Conservation (phyloP, 1,140 invertebrate genomes). For the Drosophila willistoni region DNA sequence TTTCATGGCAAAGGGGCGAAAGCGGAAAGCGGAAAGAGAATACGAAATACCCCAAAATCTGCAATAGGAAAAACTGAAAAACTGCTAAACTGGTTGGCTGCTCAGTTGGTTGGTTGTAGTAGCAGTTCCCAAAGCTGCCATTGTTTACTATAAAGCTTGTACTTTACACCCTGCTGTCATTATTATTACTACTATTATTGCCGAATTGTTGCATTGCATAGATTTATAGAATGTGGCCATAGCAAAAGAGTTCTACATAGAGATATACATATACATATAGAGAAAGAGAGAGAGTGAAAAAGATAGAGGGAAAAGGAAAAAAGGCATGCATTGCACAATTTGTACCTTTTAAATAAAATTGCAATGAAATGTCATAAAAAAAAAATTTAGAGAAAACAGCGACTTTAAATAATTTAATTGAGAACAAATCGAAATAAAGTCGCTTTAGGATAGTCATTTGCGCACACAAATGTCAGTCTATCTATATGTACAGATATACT, state of each 20-base stretch:
- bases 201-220: conserved; percentile 20
- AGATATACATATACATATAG: too few relatives aligned
- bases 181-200: conserved; percentile 43
- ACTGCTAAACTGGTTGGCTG: background rate
- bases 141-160: conserved; percentile 34
- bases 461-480: background rate
- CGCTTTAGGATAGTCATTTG: too few relatives aligned
- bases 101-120: background rate
- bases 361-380: conserved; percentile 1
- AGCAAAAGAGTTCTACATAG: background rate
- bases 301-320: background rate
- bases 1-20: background rate
- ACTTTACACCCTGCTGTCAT: conserved; percentile 31
- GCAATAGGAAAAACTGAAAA: conserved; percentile 14
- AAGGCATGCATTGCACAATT: conserved; percentile 9
- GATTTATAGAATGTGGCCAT: conserved; percentile 11
- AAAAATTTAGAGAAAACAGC: background rate
- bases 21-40: background rate
- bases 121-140: conserved; percentile 1
- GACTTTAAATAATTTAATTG: conserved; percentile 13
- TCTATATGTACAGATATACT: too few relatives aligned
- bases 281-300: background rate
- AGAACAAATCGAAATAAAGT: background rate
- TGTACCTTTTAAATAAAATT: conserved; percentile 12
- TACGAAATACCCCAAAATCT: conserved; percentile 3